Evolutionary conservation across 2,888 invertebrate genomes (phyloP).

Genomic region (Rhimphoctona megacephalus): DNA sequence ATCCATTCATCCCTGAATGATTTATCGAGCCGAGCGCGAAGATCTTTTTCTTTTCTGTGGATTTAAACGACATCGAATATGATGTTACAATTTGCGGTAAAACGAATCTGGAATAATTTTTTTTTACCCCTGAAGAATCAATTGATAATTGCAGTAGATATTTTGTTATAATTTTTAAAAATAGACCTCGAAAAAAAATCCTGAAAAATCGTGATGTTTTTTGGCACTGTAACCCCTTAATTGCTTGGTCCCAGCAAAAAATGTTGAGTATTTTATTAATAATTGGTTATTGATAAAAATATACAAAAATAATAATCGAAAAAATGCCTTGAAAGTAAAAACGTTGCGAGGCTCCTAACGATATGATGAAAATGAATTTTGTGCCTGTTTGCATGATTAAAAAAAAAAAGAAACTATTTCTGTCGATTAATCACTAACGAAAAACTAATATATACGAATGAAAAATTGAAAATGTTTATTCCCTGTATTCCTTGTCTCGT

Average conservation of each 20-base stretch:
- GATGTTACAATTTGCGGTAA: too few relatives aligned
- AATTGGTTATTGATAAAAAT: background rate
- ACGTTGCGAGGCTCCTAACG: background rate
- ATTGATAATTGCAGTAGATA: too few relatives aligned
- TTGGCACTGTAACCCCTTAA: too few relatives aligned
- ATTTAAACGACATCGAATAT: too few relatives aligned
- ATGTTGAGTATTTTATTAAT: background rate
- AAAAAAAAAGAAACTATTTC: background rate
- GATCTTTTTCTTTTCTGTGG: too few relatives aligned
- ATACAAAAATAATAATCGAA: background rate
- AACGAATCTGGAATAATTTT: too few relatives aligned
- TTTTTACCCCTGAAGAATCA: too few relatives aligned
- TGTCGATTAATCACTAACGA: background rate
- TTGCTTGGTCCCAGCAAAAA: background rate
- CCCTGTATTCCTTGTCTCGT: slow-evolving; percentile 55
- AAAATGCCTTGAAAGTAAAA: background rate
- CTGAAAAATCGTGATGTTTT: background rate
- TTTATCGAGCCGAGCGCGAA: background rate
- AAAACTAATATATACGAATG: slow-evolving; percentile 38
- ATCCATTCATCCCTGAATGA: background rate
- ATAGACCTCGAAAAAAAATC: too few relatives aligned
- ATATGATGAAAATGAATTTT: background rate
- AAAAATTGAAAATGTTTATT: slow-evolving; percentile 44
- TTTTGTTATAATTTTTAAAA: too few relatives aligned
- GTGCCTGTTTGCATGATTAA: slow-evolving; percentile 11